Evolutionary conservation across 2,797 vertebrate genomes (phyloP).

Genomic region (Alcedo atthis): DNA sequence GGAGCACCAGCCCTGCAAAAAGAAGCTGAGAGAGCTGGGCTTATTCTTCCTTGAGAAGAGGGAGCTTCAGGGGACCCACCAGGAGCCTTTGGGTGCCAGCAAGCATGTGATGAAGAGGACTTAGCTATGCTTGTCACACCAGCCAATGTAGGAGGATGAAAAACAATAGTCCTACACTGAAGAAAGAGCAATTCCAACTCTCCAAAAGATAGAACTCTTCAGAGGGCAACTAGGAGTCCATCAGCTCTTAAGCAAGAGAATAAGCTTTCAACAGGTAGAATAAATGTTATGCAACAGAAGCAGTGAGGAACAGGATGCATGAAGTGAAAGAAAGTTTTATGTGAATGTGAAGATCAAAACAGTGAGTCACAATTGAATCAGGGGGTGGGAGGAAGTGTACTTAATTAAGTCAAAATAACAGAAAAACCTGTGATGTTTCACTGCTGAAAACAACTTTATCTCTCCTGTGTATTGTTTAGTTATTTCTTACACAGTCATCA

Average conservation of each 20-base stretch:
- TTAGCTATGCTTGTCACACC: neutral
- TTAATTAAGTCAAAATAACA: slow-evolving; percentile 14
- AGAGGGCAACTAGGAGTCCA: neutral
- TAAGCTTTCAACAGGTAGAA: neutral
- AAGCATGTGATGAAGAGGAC: neutral
- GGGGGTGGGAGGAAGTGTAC: neutral
- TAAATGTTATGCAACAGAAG: neutral
- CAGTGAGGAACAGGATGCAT: neutral
- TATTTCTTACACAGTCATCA: neutral
- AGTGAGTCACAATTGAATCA: slow-evolving; percentile 13
- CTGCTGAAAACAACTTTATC: neutral
- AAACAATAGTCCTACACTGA: neutral
- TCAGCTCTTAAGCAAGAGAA: neutral
- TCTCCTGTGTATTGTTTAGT: neutral
- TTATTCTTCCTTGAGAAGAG: neutral
- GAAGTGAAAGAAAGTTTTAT: neutral
- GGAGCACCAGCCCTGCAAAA: neutral
- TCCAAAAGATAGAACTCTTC: neutral
- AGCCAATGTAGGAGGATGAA: neutral
- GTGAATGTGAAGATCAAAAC: slow-evolving; percentile 20
- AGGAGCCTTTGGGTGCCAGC: neutral
- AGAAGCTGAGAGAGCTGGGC: neutral
- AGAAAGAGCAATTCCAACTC: neutral
- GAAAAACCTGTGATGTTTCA: neutral
- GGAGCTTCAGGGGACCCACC: neutral